Conservation (phyloP, 2,888 invertebrate genomes). For the Stenichneumon culpator region DNA sequence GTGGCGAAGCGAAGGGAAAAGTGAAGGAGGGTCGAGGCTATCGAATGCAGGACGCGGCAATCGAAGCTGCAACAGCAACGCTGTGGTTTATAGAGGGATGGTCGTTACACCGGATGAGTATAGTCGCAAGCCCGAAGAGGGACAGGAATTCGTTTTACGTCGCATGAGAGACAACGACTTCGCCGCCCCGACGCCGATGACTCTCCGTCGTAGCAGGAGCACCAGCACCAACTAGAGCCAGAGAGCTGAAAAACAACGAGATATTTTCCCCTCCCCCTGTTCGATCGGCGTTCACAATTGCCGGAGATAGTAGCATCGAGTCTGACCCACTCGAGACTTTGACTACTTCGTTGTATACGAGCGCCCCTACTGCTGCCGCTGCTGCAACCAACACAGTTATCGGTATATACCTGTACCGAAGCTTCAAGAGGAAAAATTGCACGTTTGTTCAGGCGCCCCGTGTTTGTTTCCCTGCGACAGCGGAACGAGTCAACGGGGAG, state of each 20-base stretch:
- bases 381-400: background rate
- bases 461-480: constrained; percentile 45
- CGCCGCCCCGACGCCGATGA: constrained; percentile 48
- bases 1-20: background rate
- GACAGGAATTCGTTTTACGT: constrained; percentile 51
- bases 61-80: constrained; percentile 11
- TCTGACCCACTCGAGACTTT: constrained; percentile 63
- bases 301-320: constrained; percentile 35
- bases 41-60: constrained; percentile 25
- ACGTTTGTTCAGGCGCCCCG: constrained; percentile 45
- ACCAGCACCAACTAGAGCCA: background rate
- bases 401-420: constrained; percentile 18
- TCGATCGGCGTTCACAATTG: constrained; percentile 40
- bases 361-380: background rate
- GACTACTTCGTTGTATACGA: constrained; percentile 54
- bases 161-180: constrained; percentile 44
- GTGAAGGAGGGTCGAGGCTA: constrained; percentile 27
- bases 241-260: constrained; percentile 38
- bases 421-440: constrained; percentile 49
- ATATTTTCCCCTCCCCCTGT: constrained; percentile 47
- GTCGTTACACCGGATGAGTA: constrained; percentile 52
- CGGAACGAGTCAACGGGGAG: constrained; percentile 32
- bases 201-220: background rate
- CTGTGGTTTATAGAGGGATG: constrained; percentile 57
- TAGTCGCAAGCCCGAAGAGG: constrained; percentile 45